Percentiles rank a stretch among this genome's conserved stretches.
phyloP scores from a whole-genome alignment of 2,888 invertebrate genomes.

The Epiblema foenella region DNA sequence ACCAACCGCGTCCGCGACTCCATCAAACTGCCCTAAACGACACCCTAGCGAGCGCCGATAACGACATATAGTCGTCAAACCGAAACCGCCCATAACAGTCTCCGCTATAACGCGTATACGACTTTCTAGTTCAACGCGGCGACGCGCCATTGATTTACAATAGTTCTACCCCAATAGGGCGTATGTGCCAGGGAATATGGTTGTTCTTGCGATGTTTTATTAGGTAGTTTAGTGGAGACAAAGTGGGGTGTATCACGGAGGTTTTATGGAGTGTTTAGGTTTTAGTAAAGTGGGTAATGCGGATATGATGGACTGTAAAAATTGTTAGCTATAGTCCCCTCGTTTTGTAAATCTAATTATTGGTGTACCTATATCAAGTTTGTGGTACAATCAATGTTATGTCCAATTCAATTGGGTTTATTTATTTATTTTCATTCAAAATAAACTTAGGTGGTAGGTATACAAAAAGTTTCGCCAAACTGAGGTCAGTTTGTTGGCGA shows the following conservation, averaged over 20 bases:
- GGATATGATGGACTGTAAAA: constrained; percentile 20
- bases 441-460: too few species aligned
- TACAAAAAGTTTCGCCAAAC: too few species aligned
- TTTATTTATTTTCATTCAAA: too few species aligned
- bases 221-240: constrained; percentile 1
- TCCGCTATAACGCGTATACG: neutral
- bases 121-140: neutral
- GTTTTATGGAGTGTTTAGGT: constrained; percentile 26
- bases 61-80: neutral
- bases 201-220: neutral
- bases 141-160: constrained; percentile 24
- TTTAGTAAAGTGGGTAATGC: constrained; percentile 26
- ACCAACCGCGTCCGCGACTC: constrained; percentile 23
- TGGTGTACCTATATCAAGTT: too few species aligned
- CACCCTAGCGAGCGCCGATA: constrained; percentile 29
- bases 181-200: neutral
- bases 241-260: constrained; percentile 11
- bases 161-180: constrained; percentile 5
- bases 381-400: neutral
- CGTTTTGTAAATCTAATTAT: neutral
- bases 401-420: neutral
- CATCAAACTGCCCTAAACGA: constrained; percentile 36
- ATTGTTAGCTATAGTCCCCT: neutral
- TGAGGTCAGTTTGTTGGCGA: too few species aligned
- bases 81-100: neutral